Base-by-base conservation (phyloP, 2,797 vertebrate species). In the Dryobates pubescens region DNA sequence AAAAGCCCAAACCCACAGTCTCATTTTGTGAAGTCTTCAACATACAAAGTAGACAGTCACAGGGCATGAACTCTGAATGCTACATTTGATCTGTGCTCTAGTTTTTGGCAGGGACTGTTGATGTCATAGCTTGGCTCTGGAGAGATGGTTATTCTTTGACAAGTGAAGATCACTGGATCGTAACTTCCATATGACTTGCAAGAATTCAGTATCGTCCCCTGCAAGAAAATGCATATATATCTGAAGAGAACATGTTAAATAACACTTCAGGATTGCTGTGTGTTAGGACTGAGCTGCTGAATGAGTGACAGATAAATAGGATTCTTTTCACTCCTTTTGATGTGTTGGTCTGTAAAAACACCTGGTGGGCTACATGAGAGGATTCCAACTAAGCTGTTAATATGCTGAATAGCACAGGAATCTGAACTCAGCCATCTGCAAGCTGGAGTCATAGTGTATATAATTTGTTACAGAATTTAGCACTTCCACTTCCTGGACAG, bases 341-440 rank as follows among this genome's bases (percentile, higher is more conserved):
- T 88, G 41, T 72, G 41, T 23, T 81, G 47, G 58, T 77, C 61
- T 64, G 10, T 88, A 86, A 90, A 74, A 92, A 70, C 56, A 88
- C 88, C 53, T 91, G 56, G 77, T 74, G 84, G 84, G 47, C 38
- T 85, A 49, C 77, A 86, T 81, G 84, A 88, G 70, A 95, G 51
- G 51, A 95, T 77, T 94, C 74, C 86, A 94, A 64, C 86, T 91
- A 94, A 95, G 82, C 80, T 93, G 86, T 72, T 94, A 94, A 94
- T 86, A 71, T 5, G 29, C 75, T 83, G 64, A 94, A 88, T 73
- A 92, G 70, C 7, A 3, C 69, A 94, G 63, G 78, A 95, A 94
- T 94, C 45, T 93, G 89, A 90, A 90, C 54, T 61, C 57, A 67
- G 53, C 10, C 68, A 71, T 61, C 86, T 88, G 80, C 1, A 4